Conservation (phyloP, 2,797 vertebrate genomes). For the Martes flavigula region DNA sequence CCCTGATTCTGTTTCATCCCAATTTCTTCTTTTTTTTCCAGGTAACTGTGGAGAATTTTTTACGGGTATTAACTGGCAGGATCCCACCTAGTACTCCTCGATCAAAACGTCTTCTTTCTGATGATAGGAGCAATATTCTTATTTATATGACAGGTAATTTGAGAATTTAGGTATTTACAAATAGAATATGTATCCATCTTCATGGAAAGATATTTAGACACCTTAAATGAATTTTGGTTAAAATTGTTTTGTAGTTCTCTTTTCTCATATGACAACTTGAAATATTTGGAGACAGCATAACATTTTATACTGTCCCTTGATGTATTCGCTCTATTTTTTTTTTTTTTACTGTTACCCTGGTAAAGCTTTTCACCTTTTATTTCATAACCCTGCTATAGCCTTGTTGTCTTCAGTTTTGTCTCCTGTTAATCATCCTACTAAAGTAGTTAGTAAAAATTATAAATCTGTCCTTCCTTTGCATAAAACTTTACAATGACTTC, state of each 20-base stretch:
- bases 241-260: background rate
- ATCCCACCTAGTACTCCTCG: slow-evolving; percentile 95
- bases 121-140: slow-evolving; percentile 98
- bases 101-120: slow-evolving; percentile 97
- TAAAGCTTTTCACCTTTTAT: background rate
- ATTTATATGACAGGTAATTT: slow-evolving; percentile 97
- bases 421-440: background rate
- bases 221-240: background rate
- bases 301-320: background rate
- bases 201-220: background rate
- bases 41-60: slow-evolving; percentile 98
- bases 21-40: slow-evolving; percentile 75
- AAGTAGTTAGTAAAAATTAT: background rate
- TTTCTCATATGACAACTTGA: background rate
- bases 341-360: background rate
- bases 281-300: background rate
- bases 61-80: slow-evolving; percentile 95
- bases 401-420: background rate
- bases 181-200: background rate
- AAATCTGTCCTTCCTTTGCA: background rate
- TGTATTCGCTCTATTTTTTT: background rate
- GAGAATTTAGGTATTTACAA: background rate
- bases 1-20: background rate
- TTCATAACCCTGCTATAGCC: background rate
- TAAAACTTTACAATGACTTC: slow-evolving; percentile 13